Percentiles rank a stretch among this genome's conserved stretches.
phyloP scores from a whole-genome alignment of 1,140 invertebrate genomes.

The Aphelenchoides fujianensis region DNA sequence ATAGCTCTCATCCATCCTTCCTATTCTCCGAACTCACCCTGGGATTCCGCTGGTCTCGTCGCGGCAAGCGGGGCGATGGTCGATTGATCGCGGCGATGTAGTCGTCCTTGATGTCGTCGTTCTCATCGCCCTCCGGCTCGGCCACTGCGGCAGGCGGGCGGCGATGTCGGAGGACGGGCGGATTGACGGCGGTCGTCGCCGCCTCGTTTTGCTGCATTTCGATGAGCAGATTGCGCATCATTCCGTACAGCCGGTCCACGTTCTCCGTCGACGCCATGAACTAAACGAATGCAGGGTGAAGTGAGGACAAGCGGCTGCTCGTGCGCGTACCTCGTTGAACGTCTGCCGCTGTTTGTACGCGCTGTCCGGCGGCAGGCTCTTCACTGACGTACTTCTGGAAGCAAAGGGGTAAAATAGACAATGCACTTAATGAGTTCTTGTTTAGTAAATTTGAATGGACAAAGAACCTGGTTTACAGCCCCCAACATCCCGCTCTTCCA shows the following conservation, averaged over 20 bases:
- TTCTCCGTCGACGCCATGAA: constrained; percentile 41
- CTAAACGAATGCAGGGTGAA: constrained; percentile 7
- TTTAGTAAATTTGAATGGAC: constrained; percentile 5
- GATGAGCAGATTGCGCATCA: constrained; percentile 39
- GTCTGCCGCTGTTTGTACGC: not conserved
- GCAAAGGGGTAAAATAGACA: not conserved
- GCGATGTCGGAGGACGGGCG: constrained; percentile 24
- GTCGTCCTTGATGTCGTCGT: constrained; percentile 35
- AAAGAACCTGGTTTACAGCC: too few relatives aligned
- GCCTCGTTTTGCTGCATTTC: too few relatives aligned
- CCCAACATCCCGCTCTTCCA: too few relatives aligned
- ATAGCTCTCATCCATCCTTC: too few relatives aligned
- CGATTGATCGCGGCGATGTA: constrained; percentile 22
- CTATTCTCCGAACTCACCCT: not conserved
- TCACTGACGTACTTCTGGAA: constrained; percentile 17
- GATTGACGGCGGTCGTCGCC: constrained; percentile 23
- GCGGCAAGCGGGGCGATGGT: not conserved
- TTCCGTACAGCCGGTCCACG: constrained; percentile 32
- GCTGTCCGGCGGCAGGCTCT: constrained; percentile 8
- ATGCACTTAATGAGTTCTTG: too few relatives aligned
- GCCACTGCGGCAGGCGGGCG: not conserved
- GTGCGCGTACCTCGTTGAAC: not conserved
- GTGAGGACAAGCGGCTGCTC: too few relatives aligned
- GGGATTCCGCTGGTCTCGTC: not conserved
- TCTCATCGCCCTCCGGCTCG: not conserved